These are phyloP conservation scores for Phasianus colchicus DNA, from an alignment of 2,113 vertebrate genomes.

Conservation along the genomic window DNA sequence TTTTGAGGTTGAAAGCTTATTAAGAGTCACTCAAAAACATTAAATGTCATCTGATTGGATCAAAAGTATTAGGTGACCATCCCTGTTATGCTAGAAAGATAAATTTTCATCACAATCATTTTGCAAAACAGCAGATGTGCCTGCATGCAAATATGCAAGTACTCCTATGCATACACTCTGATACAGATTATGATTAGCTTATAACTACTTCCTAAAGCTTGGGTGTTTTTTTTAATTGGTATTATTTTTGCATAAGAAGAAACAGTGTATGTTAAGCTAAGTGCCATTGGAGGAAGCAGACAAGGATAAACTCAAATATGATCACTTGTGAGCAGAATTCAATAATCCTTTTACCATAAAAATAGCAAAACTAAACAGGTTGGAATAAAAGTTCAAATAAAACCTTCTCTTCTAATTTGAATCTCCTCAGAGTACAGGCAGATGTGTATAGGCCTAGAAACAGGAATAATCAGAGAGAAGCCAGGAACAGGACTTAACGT, in stretches of 20 bases:
- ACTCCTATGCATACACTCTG: neutral
- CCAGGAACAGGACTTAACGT: neutral
- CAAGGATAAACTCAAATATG: neutral
- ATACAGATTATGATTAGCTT: neutral
- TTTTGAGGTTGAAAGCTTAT: neutral
- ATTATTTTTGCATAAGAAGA: neutral
- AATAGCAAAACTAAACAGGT: neutral
- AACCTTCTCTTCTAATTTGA: neutral
- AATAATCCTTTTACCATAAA: neutral
- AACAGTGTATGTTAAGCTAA: neutral
- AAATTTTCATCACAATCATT: neutral
- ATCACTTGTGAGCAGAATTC: neutral
- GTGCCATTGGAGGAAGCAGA: neutral
- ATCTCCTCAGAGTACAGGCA: neutral
- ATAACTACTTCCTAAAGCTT: neutral
- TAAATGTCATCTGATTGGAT: neutral
- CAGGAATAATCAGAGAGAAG: neutral
- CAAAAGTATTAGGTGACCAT: neutral
- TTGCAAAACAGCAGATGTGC: neutral
- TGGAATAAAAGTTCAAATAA: neutral
- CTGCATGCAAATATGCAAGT: neutral
- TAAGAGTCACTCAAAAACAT: neutral
- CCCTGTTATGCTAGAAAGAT: neutral
- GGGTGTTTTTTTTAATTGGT: rapidly evolving
- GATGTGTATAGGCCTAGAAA: neutral